Evolutionary conservation across 1,140 invertebrate species (phyloP).

Genomic region (Tetramorium alpestre): DNA sequence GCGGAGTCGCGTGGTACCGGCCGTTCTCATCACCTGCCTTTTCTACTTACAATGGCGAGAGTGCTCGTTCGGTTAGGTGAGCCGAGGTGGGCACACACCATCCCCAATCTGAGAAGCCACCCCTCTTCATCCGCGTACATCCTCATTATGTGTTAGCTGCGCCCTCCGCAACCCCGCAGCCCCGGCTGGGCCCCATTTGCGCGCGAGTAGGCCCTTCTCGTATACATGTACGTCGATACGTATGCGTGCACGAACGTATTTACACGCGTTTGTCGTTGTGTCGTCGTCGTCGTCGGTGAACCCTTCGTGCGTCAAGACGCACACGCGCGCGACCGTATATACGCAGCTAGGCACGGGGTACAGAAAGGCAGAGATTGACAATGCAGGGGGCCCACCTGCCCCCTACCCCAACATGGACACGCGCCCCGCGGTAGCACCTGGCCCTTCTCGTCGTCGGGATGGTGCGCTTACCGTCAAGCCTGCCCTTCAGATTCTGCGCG

Average conservation of each 20-base stretch:
- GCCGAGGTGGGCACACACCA: conserved; percentile 72
- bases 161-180: conserved; percentile 61
- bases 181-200: conserved; percentile 44
- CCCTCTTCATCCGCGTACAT: conserved; percentile 78
- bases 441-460: conserved; percentile 75
- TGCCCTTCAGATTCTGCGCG: conserved; percentile 53
- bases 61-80: conserved; percentile 79
- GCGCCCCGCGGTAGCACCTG: conserved; percentile 84
- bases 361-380: conserved; percentile 85
- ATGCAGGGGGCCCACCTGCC: conserved; percentile 86
- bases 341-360: conserved; percentile 73
- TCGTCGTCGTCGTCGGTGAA: conserved; percentile 57
- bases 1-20: conserved; percentile 84
- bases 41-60: conserved; percentile 79
- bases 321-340: conserved; percentile 62
- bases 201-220: conserved; percentile 33
- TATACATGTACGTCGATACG: not conserved
- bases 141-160: conserved; percentile 78
- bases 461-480: conserved; percentile 47
- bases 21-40: conserved; percentile 86
- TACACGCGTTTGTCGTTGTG: conserved; percentile 15
- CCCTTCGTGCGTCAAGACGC: conserved; percentile 66
- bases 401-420: conserved; percentile 83
- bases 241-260: conserved; percentile 39
- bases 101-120: conserved; percentile 72